Base-by-base conservation (phyloP, 35 echinoderm and acorn worm species). In the Ophioderma brevispina region DNA sequence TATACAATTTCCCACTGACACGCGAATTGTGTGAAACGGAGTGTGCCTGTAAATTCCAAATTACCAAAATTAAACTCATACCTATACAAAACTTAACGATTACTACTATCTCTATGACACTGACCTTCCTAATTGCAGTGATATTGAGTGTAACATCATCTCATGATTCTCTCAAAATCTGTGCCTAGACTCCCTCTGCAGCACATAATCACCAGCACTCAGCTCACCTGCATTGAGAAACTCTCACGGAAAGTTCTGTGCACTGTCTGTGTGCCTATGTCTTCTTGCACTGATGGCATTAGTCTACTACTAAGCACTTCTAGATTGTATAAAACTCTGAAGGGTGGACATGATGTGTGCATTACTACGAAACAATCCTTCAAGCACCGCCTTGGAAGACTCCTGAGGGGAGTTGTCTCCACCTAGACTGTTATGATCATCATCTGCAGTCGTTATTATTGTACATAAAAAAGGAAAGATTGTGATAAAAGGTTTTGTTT, bases 131-230 rank as follows among this genome's bases (percentile, higher is more conserved):
- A 99, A 80, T 76, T 99, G 97, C 14, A 99, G 88, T 59, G 90
- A 92, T 21, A 99, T 99, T 25, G 94, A 95, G 42, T n/a, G n/a
- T 99, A 99, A 76, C 97, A 99, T 8, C 97, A 93, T 52, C 93
- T 87, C 59, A 94, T 90, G 0, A 94, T 99, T 42, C 93, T 94
- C 37, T 93, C 84, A 75, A 95, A 85, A 78, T 99, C 97, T 6
- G 80, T 93, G 97, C 52, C 95, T 99, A 14, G 93, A 88, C 59
- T 99, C 97, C 80, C 89, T 99, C 70, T 99, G 97, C 13, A 99
- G 81, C 0, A 95, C 94, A 31, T 86, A 95, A 0, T 92, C 92
- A 1, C 95, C 94, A 32, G 95, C 39, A 89, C 93, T 99, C 83
- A 99, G 82, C 25, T 94, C 97, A 64, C 97, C 97, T 18, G 97